phyloP scores from a whole-genome alignment of 2,888 invertebrate genomes.

The Spodoptera exigua region DNA sequence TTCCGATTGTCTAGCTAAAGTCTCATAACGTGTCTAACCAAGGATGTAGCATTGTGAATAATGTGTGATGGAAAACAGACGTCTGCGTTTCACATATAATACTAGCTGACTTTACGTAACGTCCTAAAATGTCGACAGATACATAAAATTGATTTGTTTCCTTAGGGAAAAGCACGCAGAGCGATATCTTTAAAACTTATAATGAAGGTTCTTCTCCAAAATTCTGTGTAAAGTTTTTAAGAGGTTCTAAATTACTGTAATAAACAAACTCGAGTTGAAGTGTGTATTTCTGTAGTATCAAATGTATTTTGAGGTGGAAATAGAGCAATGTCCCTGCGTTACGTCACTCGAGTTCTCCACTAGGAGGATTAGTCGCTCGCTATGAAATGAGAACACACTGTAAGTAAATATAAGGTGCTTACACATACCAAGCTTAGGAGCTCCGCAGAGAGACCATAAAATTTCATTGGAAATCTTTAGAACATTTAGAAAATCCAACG shows the following conservation, averaged over 20 bases:
- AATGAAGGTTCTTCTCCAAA: constrained; percentile 52
- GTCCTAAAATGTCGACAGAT: constrained; percentile 16
- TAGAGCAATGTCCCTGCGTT: background rate
- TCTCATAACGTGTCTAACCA: no score
- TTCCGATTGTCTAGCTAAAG: no score
- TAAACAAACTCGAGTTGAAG: constrained; percentile 40
- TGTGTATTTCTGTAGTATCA: constrained; percentile 33
- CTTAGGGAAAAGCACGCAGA: constrained; percentile 49
- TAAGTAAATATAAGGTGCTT: background rate
- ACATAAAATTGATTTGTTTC: constrained; percentile 53
- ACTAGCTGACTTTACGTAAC: background rate
- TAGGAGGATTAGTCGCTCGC: background rate
- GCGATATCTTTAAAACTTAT: constrained; percentile 59
- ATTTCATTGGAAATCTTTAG: constrained; percentile 46
- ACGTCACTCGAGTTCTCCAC: background rate
- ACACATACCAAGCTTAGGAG: background rate
- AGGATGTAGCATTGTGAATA: no score
- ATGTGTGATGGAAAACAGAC: no score
- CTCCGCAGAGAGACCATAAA: constrained; percentile 19
- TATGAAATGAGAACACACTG: background rate
- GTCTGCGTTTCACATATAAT: no score
- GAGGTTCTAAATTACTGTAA: constrained; percentile 50
- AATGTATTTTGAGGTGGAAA: constrained; percentile 9
- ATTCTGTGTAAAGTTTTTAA: constrained; percentile 53
- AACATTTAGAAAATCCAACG: constrained; percentile 31